These are phyloP conservation scores for Hippocampus guttulatus DNA, from an alignment of 2,113 vertebrate species.

Conservation along the genomic window DNA sequence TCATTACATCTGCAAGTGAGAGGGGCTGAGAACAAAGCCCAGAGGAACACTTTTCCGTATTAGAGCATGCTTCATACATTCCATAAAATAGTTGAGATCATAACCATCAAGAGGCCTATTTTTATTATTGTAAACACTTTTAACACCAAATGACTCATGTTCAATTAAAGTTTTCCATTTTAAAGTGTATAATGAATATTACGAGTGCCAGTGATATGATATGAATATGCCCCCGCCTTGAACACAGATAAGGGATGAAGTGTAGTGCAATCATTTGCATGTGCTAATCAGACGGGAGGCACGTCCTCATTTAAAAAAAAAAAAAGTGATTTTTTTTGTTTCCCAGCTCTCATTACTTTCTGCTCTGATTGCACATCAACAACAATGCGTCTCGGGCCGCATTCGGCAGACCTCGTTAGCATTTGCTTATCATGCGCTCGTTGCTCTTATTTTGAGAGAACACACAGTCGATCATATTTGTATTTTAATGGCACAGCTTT, in stretches of 20 bases:
- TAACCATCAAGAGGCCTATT: neutral
- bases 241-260: neutral
- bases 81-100: neutral
- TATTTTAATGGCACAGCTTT: neutral
- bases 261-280: neutral
- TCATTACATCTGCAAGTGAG: neutral
- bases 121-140: neutral
- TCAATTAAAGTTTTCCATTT: neutral
- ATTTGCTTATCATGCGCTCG: neutral
- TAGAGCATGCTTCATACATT: neutral
- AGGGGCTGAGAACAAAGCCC: conserved; percentile 3
- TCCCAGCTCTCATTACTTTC: neutral
- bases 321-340: neutral
- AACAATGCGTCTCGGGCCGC: neutral
- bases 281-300: neutral
- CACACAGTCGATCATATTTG: neutral
- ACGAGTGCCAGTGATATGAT: neutral
- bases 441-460: neutral
- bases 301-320: neutral
- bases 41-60: conserved; percentile 11
- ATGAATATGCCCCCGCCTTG: neutral
- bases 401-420: neutral
- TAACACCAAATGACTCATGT: neutral
- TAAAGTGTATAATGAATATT: neutral
- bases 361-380: neutral